These are phyloP conservation scores for Aegotheles bennettii DNA, from an alignment of 2,113 vertebrate genomes.

Conservation along the genomic window DNA sequence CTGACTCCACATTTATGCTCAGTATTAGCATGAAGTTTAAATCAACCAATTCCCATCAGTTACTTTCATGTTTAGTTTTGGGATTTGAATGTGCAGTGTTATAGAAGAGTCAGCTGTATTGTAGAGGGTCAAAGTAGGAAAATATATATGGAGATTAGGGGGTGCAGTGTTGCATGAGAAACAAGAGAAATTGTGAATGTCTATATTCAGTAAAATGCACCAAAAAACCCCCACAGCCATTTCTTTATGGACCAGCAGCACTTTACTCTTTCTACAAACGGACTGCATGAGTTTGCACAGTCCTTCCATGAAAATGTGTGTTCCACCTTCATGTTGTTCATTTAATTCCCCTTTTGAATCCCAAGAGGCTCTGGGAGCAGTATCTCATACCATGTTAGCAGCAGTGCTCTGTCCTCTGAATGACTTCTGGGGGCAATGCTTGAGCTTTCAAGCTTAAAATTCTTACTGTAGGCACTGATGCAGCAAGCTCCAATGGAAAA, in stretches of 20 bases:
- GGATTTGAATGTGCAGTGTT: not conserved
- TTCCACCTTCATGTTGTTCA: not conserved
- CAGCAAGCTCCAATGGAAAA: not conserved
- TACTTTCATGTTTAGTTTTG: not conserved
- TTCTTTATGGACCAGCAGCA: not conserved
- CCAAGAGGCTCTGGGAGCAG: fast-evolving
- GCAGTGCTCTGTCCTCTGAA: not conserved
- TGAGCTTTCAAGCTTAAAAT: not conserved
- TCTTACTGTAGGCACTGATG: not conserved
- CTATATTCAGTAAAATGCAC: not conserved
- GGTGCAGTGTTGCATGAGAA: not conserved
- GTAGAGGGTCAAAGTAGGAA: not conserved
- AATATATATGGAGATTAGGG: not conserved
- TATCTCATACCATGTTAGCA: not conserved
- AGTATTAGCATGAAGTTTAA: not conserved
- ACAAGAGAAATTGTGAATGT: not conserved
- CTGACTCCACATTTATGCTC: not conserved
- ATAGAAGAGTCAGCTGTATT: not conserved
- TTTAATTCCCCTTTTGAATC: not conserved
- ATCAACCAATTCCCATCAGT: not conserved
- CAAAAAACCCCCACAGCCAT: not conserved
- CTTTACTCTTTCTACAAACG: not conserved
- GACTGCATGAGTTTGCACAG: not conserved
- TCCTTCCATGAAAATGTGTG: not conserved
- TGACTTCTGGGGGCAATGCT: not conserved